Evolutionary conservation across 1,140 invertebrate genomes (phyloP).

Genomic region (Drosophila tani): DNA sequence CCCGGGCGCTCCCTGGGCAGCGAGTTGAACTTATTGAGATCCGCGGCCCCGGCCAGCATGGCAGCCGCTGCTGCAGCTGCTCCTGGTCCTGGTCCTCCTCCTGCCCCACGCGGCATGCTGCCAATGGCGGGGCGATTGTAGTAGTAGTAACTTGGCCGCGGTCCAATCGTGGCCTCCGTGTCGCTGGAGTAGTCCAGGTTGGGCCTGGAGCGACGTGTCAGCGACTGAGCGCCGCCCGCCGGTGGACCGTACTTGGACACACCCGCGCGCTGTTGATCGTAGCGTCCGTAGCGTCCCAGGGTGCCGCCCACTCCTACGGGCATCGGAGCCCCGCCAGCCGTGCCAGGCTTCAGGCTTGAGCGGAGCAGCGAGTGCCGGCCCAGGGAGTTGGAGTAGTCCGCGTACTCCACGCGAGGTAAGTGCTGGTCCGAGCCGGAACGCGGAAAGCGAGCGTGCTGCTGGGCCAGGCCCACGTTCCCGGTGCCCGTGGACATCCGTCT

Average conservation of each 20-base stretch:
- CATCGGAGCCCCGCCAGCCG: constrained; percentile 64
- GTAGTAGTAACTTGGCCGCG: constrained; percentile 92
- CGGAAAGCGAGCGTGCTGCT: constrained; percentile 86
- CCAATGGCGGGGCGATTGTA: constrained; percentile 86
- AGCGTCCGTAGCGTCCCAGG: constrained; percentile 82
- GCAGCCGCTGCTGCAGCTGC: constrained; percentile 82
- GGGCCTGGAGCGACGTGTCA: constrained; percentile 89
- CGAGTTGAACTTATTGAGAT: constrained; percentile 89
- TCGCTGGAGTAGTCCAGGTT: constrained; percentile 96
- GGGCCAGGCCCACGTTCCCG: constrained; percentile 75
- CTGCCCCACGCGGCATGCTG: constrained; percentile 85
- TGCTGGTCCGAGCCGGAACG: constrained; percentile 94
- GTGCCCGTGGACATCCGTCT: constrained; percentile 87
- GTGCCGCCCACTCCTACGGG: constrained; percentile 79
- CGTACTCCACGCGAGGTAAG: constrained; percentile 92
- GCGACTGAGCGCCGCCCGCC: constrained; percentile 85
- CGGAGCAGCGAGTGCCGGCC: constrained; percentile 90
- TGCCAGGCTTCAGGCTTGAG: constrained; percentile 90
- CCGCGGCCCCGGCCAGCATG: constrained; percentile 68
- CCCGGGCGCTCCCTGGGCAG: constrained; percentile 90
- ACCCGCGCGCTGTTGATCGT: constrained; percentile 73
- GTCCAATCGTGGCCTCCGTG: constrained; percentile 94
- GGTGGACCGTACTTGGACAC: constrained; percentile 77
- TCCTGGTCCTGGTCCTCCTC: constrained; percentile 77
- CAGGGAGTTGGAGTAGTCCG: constrained; percentile 88